phyloP scores from a whole-genome alignment of 2,113 vertebrate species.

The Tautogolabrus adspersus region DNA sequence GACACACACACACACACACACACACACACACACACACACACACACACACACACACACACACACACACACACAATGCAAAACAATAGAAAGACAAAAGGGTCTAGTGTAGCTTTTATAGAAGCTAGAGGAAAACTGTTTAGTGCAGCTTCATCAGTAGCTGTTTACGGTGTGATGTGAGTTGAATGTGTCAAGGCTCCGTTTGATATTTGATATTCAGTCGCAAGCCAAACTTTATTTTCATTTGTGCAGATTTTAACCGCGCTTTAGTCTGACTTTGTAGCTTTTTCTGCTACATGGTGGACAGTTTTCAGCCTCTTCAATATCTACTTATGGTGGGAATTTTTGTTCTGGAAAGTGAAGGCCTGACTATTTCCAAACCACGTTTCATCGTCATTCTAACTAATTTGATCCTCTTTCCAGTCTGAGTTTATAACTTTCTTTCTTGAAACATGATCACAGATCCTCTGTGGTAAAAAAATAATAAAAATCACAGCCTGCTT shows the following conservation, averaged over 20 bases:
- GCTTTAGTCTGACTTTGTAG: too few relatives aligned
- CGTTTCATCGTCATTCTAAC: too few relatives aligned
- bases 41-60: conserved; percentile 21
- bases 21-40: conserved; percentile 1
- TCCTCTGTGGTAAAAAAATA: neutral
- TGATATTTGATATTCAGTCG: neutral
- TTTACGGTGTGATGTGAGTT: conserved; percentile 11
- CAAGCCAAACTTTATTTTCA: neutral
- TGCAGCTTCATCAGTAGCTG: conserved; percentile 11
- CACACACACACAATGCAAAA: conserved; percentile 48
- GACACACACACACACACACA: conserved; percentile 40
- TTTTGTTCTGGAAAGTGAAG: too few relatives aligned
- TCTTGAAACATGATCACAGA: too few relatives aligned
- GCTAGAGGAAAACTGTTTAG: conserved; percentile 23
- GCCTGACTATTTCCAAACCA: too few relatives aligned
- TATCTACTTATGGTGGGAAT: too few relatives aligned
- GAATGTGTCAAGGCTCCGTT: conserved; percentile 1
- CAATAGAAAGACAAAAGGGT: conserved; percentile 65
- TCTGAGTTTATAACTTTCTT: neutral
- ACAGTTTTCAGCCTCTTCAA: too few relatives aligned
- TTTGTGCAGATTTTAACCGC: neutral
- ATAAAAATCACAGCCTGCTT: neutral
- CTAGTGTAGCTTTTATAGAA: conserved; percentile 30
- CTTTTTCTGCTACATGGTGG: too few relatives aligned
- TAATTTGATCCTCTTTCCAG: neutral